Evolutionary conservation across 2,113 vertebrate genomes (phyloP).

Genomic region (Meleagris gallopavo): DNA sequence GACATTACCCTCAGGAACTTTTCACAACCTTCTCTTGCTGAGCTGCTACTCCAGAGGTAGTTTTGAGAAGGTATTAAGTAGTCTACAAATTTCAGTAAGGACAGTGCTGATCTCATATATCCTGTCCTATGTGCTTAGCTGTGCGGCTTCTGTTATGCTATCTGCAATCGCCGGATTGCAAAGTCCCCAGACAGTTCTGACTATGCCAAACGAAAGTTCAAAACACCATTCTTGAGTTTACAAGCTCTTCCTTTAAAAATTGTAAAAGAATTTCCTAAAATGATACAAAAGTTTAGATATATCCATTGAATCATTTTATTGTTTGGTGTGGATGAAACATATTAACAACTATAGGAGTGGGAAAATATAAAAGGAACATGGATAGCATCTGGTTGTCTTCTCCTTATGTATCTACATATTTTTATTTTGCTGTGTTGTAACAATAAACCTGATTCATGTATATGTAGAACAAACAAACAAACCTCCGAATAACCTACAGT

Average conservation of each 20-base stretch:
- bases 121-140: not conserved
- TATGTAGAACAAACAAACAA: not conserved
- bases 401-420: too few relatives aligned
- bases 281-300: not conserved
- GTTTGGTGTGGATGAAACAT: too few relatives aligned
- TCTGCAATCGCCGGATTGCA: not conserved
- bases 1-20: not conserved
- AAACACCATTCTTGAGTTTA: not conserved
- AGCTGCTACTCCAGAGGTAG: not conserved
- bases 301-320: not conserved
- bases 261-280: not conserved
- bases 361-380: too few relatives aligned
- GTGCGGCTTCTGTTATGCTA: not conserved
- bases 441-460: too few relatives aligned
- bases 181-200: not conserved
- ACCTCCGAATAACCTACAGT: not conserved
- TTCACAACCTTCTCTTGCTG: not conserved
- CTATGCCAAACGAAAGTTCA: not conserved
- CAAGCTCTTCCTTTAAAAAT: not conserved
- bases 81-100: not conserved
- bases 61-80: not conserved
- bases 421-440: too few relatives aligned
- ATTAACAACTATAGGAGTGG: too few relatives aligned
- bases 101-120: not conserved
- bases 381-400: too few relatives aligned